Conservation (phyloP, 2,888 invertebrate species). For the Sicus ferrugineus region DNA sequence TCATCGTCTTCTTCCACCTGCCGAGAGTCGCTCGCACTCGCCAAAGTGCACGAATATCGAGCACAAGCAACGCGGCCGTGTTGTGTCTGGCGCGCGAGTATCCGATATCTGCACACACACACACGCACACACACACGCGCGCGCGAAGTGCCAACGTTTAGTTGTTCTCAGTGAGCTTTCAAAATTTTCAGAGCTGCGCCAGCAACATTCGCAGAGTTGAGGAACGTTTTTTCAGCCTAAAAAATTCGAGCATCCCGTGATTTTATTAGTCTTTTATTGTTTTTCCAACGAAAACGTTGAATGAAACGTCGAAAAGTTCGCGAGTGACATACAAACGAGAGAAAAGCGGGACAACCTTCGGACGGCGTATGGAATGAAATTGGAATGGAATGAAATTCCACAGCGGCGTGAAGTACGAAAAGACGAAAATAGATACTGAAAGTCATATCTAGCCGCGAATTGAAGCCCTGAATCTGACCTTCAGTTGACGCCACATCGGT, state of each 20-base stretch:
- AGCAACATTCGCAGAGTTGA: not conserved
- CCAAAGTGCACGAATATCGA: no score
- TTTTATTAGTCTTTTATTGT: slow-evolving; percentile 47
- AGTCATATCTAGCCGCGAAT: no score
- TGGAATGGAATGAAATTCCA: not conserved
- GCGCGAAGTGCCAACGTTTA: not conserved
- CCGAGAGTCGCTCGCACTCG: not conserved
- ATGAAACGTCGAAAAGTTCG: slow-evolving; percentile 25
- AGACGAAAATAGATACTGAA: no score
- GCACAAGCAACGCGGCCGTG: no score
- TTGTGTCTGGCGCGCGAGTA: no score
- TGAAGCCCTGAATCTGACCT: no score
- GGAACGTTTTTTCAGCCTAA: not conserved
- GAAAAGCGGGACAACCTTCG: no score
- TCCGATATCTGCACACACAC: no score
- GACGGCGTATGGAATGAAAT: not conserved
- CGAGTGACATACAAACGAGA: slow-evolving; percentile 8
- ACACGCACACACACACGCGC: not conserved
- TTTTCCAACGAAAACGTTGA: slow-evolving; percentile 46
- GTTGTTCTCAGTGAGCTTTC: slow-evolving; percentile 19
- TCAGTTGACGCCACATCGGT: no score
- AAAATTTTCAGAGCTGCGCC: slow-evolving; percentile 5
- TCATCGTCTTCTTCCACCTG: not conserved
- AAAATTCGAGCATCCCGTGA: slow-evolving; percentile 32
- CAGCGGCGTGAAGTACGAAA: no score